Percentiles rank a stretch among this genome's conserved stretches.
These are phyloP conservation scores for Lasioglossum albipes DNA, from an alignment of 1,140 invertebrate genomes.

Conservation along the genomic window DNA sequence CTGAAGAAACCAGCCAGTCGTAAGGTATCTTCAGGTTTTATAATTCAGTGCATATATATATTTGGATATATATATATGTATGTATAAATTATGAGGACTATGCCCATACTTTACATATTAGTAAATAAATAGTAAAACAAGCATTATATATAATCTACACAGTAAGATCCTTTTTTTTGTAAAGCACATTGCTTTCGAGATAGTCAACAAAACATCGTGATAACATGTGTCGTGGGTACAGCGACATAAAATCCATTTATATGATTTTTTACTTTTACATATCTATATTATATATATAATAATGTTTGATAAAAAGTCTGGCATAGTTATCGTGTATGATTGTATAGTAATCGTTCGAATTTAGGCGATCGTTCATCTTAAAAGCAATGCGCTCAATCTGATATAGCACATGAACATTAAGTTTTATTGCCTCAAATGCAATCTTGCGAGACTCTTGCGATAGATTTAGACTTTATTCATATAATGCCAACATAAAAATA, in stretches of 20 bases:
- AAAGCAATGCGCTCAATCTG: constrained; percentile 44
- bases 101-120: constrained; percentile 31
- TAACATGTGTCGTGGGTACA: neutral
- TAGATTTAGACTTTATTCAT: constrained; percentile 57
- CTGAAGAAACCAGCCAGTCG: constrained; percentile 38
- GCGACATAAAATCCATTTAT: neutral
- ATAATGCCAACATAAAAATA: constrained; percentile 53
- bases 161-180: constrained; percentile 29
- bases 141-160: constrained; percentile 32
- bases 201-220: neutral
- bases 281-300: neutral
- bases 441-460: constrained; percentile 40
- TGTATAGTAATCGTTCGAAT: neutral
- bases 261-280: neutral
- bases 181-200: constrained; percentile 38
- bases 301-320: constrained; percentile 15
- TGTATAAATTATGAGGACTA: constrained; percentile 41
- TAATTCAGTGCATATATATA: constrained; percentile 30
- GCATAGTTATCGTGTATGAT: constrained; percentile 2
- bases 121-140: constrained; percentile 58
- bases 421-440: constrained; percentile 45
- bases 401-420: constrained; percentile 44
- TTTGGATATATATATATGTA: constrained; percentile 10
- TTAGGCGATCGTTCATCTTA: constrained; percentile 23
- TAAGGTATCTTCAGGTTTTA: constrained; percentile 38